Evolutionary conservation across 2,888 invertebrate genomes (phyloP), one percentile per base, ranked within the genome.

Genomic region (Mesoligia furuncula): DNA sequence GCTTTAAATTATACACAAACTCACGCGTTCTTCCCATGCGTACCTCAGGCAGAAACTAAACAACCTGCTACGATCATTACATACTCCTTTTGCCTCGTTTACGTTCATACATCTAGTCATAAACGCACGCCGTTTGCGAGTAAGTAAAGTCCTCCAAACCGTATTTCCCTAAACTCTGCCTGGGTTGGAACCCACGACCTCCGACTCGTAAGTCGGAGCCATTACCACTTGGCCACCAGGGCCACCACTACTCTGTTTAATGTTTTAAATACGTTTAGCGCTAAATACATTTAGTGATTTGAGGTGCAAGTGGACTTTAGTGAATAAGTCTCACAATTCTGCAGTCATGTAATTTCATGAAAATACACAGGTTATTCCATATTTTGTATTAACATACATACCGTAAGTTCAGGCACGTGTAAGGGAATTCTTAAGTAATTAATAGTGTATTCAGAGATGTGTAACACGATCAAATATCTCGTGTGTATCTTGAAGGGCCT

Each of bases 371-470:
- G 51, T 42, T 42, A 74, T 54, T 67, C 3, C 48, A 27, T 3
- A 24, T 62, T 69, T 2, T 17, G 9, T 62, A 42, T 2, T 20
- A 7, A 48, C 8, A 11, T 24, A 31, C 31, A 54, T 31, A 69
- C 36, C n/a, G 51, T 61, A 70, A 31, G 24, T 36, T 66, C 51
- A 67, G 48, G 42, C 79, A 76, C 61, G 73, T 66, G 78, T 85
- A 75, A 69, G 73, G 59, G 81, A 79, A 75, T 75, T 76, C 73
- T 72, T 76, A 84, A 75, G 84, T 87, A 79, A 84, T 80, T 83
- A 85, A 61, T 86, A 71, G 62, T 75, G n/a, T 62, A 77, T 77
- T 78, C 73, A 61, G 48, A 69, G 67, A 79, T 67, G 31, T 64
- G 70, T 73, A 73, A 71, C 45, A 27, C 27, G 54, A 76, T 79